Evolutionary conservation across 2,797 vertebrate genomes (phyloP).

Genomic region (Megaceryle alcyon): DNA sequence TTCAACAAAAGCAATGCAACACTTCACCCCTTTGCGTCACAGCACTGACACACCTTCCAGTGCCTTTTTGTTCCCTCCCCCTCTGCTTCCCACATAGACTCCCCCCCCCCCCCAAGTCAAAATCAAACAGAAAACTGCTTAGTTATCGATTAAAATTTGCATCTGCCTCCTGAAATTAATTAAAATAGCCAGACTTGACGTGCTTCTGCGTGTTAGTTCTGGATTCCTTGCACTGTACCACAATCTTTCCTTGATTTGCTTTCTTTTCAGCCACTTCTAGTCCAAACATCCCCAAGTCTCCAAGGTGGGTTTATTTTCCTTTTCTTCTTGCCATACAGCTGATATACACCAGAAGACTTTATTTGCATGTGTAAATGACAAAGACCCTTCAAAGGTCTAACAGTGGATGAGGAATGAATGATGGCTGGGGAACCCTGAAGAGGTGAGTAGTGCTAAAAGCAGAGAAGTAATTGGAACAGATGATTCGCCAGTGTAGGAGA

Average conservation of each 20-base stretch:
- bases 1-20: no score
- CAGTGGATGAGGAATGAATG: background rate
- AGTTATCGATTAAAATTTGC: background rate
- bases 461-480: background rate
- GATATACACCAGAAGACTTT: background rate
- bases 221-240: background rate
- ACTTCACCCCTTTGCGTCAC: no score
- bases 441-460: background rate
- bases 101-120: no score
- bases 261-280: background rate
- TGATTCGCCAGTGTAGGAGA: background rate
- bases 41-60: no score
- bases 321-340: background rate
- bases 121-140: background rate
- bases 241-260: background rate
- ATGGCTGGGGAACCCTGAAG: background rate
- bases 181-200: background rate
- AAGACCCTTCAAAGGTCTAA: background rate
- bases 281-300: background rate
- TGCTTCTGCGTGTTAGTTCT: background rate
- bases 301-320: background rate
- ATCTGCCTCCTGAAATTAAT: background rate
- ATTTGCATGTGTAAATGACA: background rate
- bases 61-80: no score
- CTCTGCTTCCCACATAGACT: no score